These are phyloP conservation scores for Pungitius pungitius DNA, from an alignment of 2,113 vertebrate species.

Conservation along the genomic window DNA sequence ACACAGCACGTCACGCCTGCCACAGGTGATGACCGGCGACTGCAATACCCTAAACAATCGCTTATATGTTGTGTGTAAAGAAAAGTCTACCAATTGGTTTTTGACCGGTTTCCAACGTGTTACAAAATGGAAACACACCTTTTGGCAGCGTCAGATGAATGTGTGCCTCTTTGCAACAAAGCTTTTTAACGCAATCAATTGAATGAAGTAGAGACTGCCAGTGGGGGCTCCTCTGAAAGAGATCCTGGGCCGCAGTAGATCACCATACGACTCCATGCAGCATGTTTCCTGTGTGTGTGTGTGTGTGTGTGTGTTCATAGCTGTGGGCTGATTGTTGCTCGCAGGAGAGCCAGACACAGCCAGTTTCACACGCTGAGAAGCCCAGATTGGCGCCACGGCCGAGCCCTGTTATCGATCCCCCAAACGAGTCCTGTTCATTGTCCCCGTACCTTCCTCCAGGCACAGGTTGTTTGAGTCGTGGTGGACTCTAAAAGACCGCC, in stretches of 20 bases:
- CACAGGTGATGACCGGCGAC: neutral
- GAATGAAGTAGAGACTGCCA: neutral
- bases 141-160: slow-evolving; percentile 9
- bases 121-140: slow-evolving; percentile 14
- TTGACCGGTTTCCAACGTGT: slow-evolving; percentile 17
- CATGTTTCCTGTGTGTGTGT: neutral
- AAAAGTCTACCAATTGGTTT: slow-evolving; percentile 37
- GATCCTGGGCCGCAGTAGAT: neutral
- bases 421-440: slow-evolving; percentile 13
- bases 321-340: slow-evolving; percentile 15
- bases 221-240: neutral
- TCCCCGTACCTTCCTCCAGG: neutral
- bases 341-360: slow-evolving; percentile 24
- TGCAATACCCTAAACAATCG: neutral
- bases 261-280: slow-evolving; percentile 13
- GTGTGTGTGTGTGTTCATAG: neutral
- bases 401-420: slow-evolving; percentile 25
- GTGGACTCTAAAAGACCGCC: neutral
- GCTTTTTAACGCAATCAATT: slow-evolving; percentile 16
- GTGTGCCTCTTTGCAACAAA: neutral
- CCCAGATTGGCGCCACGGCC: slow-evolving; percentile 29
- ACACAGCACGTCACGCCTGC: neutral
- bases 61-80: slow-evolving; percentile 18
- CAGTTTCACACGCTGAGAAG: slow-evolving; percentile 28
- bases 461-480: slow-evolving; percentile 15